phyloP scores from a whole-genome alignment of 2,888 invertebrate genomes.

The Tinea semifulvella region DNA sequence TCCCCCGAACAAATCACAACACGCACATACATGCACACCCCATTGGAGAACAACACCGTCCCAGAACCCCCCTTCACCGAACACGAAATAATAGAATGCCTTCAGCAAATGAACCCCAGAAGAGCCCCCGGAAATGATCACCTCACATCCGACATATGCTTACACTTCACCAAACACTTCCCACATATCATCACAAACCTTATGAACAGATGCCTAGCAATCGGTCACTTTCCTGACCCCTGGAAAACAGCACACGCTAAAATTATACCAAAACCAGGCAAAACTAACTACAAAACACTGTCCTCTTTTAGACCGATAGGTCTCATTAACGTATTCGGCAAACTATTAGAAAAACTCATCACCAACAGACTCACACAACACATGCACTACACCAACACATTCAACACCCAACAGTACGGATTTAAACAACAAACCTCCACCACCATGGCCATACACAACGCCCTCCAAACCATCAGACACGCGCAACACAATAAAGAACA shows the following conservation, averaged over 20 bases:
- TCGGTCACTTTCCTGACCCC: conserved; percentile 16
- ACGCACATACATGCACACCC: not conserved
- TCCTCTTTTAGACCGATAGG: conserved; percentile 23
- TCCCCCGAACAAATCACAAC: not conserved
- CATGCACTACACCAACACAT: not conserved
- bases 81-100: conserved; percentile 16
- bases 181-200: conserved; percentile 3
- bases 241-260: conserved; percentile 23
- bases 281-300: conserved; percentile 15
- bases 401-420: conserved; percentile 18
- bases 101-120: conserved; percentile 19
- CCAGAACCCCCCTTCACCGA: conserved; percentile 19
- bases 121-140: conserved; percentile 22
- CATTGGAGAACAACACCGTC: not conserved
- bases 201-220: conserved; percentile 6
- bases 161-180: not conserved
- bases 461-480: conserved; percentile 8
- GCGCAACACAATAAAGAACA: conserved; percentile 7
- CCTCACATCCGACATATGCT: conserved; percentile 22
- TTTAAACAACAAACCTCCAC: conserved; percentile 21
- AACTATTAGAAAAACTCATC: conserved; percentile 18
- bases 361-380: conserved; percentile 17
- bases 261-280: conserved; percentile 24
- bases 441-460: conserved; percentile 14
- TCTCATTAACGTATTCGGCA: conserved; percentile 21